These are phyloP conservation scores for Limnephilus lunatus DNA, from an alignment of 2,888 invertebrate genomes.

Conservation along the genomic window DNA sequence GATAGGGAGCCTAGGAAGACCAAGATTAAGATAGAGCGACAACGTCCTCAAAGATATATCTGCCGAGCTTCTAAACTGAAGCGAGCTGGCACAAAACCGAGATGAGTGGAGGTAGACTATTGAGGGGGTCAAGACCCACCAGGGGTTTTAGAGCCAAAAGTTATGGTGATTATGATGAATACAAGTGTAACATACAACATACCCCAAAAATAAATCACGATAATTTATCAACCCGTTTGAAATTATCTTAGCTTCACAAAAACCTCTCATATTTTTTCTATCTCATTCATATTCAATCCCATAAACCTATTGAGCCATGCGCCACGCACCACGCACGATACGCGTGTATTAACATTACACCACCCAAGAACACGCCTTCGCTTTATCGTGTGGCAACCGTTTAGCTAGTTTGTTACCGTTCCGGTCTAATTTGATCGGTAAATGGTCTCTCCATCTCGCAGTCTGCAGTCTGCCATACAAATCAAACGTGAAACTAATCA, in stretches of 20 bases:
- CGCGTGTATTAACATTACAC: neutral
- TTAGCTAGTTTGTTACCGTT: constrained; percentile 2
- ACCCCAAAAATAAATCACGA: too few species aligned
- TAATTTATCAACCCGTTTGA: too few species aligned
- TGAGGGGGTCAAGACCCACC: too few species aligned
- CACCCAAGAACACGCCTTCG: neutral
- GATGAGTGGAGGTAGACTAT: too few species aligned
- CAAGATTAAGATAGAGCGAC: too few species aligned
- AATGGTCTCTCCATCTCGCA: neutral
- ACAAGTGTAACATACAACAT: too few species aligned
- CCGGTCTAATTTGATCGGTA: neutral
- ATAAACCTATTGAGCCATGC: neutral
- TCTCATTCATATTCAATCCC: neutral
- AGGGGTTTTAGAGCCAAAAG: too few species aligned
- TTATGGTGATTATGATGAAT: too few species aligned
- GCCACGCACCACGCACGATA: neutral
- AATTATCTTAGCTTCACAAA: neutral
- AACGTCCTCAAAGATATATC: too few species aligned
- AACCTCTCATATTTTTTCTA: neutral
- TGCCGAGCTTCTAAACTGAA: too few species aligned
- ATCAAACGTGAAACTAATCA: neutral
- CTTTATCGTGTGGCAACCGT: neutral
- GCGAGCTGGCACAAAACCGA: too few species aligned
- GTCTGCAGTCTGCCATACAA: neutral
- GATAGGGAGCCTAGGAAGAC: too few species aligned